Evolutionary conservation across 2,113 vertebrate genomes (phyloP).

Genomic region (Marcusenius ussheri): DNA sequence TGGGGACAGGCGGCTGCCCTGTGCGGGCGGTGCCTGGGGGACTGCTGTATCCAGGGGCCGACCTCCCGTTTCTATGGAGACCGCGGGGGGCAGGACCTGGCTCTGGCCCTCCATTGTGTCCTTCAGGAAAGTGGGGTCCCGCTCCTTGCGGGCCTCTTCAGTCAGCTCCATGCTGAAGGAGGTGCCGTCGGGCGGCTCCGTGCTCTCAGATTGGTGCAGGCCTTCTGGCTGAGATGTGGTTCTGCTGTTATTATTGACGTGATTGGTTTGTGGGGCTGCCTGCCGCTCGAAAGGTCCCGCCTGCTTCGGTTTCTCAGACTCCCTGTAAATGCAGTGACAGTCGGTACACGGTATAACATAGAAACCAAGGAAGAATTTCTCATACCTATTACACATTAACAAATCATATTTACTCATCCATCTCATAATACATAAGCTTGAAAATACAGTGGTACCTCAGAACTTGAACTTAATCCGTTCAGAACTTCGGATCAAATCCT

Average conservation of each 20-base stretch:
- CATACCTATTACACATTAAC: neutral
- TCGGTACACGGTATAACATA: neutral
- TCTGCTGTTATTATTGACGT: slow-evolving; percentile 62
- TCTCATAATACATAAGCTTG: neutral
- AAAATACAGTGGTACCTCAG: neutral
- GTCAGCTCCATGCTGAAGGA: slow-evolving; percentile 43
- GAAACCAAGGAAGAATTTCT: neutral
- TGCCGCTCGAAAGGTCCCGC: slow-evolving; percentile 66
- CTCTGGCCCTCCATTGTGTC: slow-evolving; percentile 66
- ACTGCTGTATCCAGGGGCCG: slow-evolving; percentile 60
- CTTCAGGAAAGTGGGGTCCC: slow-evolving; percentile 49
- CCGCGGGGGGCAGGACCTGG: slow-evolving; percentile 52
- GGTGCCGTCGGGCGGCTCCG: slow-evolving; percentile 46
- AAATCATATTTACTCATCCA: neutral
- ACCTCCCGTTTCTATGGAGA: slow-evolving; percentile 56
- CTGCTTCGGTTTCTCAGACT: slow-evolving; percentile 68
- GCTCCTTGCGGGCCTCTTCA: slow-evolving; percentile 57
- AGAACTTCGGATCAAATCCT: no score
- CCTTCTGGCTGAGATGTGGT: slow-evolving; percentile 57
- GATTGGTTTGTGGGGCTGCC: slow-evolving; percentile 75
- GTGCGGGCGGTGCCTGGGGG: slow-evolving; percentile 47
- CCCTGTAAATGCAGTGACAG: slow-evolving; percentile 56
- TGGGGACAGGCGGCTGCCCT: slow-evolving; percentile 68
- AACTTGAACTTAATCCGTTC: no score
- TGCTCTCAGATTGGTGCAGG: slow-evolving; percentile 51